Conservation (phyloP, 1,140 invertebrate genomes). For the Ctenoplectra terminalis region DNA sequence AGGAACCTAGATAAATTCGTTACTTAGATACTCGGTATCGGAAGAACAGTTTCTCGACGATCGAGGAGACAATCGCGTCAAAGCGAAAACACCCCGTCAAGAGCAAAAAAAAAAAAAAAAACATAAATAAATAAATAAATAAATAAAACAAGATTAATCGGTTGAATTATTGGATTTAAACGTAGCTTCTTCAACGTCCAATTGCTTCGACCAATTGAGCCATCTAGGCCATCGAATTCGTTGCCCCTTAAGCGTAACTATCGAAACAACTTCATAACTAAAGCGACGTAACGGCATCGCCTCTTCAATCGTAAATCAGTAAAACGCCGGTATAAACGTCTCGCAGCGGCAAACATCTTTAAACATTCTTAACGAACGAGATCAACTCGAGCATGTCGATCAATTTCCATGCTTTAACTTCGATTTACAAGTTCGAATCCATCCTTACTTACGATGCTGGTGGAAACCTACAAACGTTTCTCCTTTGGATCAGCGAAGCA, state of each 20-base stretch:
- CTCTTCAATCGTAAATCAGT: background rate
- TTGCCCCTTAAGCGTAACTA: background rate
- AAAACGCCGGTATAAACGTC: background rate
- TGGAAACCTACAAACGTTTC: background rate
- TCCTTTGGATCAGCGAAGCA: background rate
- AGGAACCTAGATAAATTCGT: conserved; percentile 6
- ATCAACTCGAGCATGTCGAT: background rate
- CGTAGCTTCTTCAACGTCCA: background rate
- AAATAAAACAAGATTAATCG: background rate
- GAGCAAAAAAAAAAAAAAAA: background rate
- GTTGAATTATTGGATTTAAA: background rate
- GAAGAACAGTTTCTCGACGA: background rate
- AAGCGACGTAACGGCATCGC: background rate
- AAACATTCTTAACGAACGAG: background rate
- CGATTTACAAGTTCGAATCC: background rate
- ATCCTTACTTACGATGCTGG: background rate
- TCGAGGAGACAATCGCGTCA: background rate
- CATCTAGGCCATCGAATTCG: conserved; percentile 12
- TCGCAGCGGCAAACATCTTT: background rate
- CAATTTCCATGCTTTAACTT: background rate
- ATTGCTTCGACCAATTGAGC: background rate
- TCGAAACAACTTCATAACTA: background rate
- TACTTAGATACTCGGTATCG: background rate
- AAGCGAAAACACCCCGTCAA: background rate
- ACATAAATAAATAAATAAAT: background rate